These are phyloP conservation scores for Trypoxylus dichotomus DNA, from an alignment of 1,140 invertebrate genomes.

Conservation along the genomic window DNA sequence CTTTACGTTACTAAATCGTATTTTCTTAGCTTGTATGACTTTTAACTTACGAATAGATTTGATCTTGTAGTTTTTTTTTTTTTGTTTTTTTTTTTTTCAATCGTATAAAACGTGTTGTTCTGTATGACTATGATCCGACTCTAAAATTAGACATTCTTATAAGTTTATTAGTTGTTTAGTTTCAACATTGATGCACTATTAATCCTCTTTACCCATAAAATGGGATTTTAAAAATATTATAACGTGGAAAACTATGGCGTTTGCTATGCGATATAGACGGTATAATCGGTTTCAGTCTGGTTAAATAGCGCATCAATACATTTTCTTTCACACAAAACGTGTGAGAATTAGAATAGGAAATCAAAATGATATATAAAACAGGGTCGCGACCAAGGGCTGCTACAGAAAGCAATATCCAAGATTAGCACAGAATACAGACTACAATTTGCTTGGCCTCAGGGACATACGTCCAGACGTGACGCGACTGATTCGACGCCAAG, in stretches of 20 bases:
- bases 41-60: neutral
- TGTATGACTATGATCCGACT: slow-evolving; percentile 24
- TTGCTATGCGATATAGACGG: too few relatives aligned
- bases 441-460: slow-evolving; percentile 86
- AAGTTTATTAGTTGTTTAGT: neutral
- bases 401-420: slow-evolving; percentile 71
- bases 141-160: neutral
- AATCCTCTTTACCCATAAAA: neutral
- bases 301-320: slow-evolving; percentile 8
- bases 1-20: neutral
- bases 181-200: slow-evolving; percentile 9
- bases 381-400: slow-evolving; percentile 56
- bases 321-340: neutral
- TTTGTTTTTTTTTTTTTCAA: neutral
- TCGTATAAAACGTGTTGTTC: slow-evolving; percentile 23
- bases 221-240: too few relatives aligned
- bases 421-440: slow-evolving; percentile 84
- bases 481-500: slow-evolving; percentile 62
- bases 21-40: neutral
- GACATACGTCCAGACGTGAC: slow-evolving; percentile 56
- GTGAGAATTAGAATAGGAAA: neutral
- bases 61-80: neutral
- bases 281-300: too few relatives aligned
- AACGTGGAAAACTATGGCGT: neutral
- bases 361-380: slow-evolving; percentile 31